phyloP scores from a whole-genome alignment of 2,888 invertebrate genomes.

The Spisula subtruncata region DNA sequence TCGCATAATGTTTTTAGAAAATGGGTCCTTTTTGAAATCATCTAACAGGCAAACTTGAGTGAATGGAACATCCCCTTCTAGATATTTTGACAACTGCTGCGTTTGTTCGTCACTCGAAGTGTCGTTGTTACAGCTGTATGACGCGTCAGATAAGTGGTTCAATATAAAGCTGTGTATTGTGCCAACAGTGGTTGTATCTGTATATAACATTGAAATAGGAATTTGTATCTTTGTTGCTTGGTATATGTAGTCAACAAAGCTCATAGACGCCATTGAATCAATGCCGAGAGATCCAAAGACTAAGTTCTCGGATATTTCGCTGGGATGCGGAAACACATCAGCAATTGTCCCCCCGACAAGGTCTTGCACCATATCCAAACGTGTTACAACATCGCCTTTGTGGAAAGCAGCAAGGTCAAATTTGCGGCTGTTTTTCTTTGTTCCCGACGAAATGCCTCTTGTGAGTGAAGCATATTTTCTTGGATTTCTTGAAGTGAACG shows the following conservation, averaged over 20 bases:
- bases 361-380: slow-evolving; percentile 23
- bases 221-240: slow-evolving; percentile 48
- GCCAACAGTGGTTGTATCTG: slow-evolving; percentile 52
- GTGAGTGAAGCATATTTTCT: neutral
- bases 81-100: neutral
- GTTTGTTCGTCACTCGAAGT: neutral
- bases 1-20: slow-evolving; percentile 39
- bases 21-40: slow-evolving; percentile 40
- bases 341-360: slow-evolving; percentile 29
- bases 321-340: slow-evolving; percentile 66
- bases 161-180: slow-evolving; percentile 43
- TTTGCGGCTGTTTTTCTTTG: too few species aligned
- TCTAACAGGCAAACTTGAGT: slow-evolving; percentile 49
- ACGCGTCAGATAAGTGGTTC: neutral
- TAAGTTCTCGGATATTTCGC: slow-evolving; percentile 51
- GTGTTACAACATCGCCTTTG: slow-evolving; percentile 26
- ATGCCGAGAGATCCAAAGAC: slow-evolving; percentile 69
- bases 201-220: slow-evolving; percentile 51
- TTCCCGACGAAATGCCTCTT: too few species aligned
- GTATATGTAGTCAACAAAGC: slow-evolving; percentile 51
- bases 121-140: neutral
- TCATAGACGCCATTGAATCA: slow-evolving; percentile 77
- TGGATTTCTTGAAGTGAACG: neutral
- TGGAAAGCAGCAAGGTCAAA: too few species aligned
- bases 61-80: slow-evolving; percentile 42